Base-by-base conservation (phyloP, 2,797 vertebrate species). In the Diceros bicornis region DNA sequence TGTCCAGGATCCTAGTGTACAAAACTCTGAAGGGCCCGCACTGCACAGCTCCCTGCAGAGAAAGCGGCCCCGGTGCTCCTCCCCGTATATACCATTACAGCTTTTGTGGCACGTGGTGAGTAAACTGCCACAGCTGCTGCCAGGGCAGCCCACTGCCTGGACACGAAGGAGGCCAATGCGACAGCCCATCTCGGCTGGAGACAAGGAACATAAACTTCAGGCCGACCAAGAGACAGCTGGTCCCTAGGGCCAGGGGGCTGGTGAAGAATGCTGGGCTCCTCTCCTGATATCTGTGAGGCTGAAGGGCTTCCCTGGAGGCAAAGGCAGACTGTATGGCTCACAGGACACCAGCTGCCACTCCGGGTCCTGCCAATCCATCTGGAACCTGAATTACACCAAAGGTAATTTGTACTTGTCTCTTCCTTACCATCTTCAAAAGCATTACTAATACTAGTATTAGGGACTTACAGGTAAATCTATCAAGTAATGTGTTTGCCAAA, bases 401-500 rank as follows among this genome's bases (percentile, higher is more conserved):
- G 7, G 37, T 44, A 27, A 72, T 69, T 81, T 81, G 21, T 68
- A 62, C 27, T 85, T 7, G 21, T 57, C 37, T 62, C 25, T 66
- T 86, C 16, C 10, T 69, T 92, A 44, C 10, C 17, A 92, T 20
- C 41, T 84, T 50, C 68, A 94, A 94, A 94, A 79, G 18, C n/a
- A 52, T 52, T 16, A 52, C 37, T 47, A 29, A 50, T 41, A 41
- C 25, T 61, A 74, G 27, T 61, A 82, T 52, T 55, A 32, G 37
- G 74, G 25, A 90, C 32, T 77, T 52, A 74, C 0, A 93, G 23
- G 21, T 41, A 44, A 81, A 64, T 84, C 62, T 61, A 62, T 23
- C 57, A 94, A 89, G 47, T 47, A 72, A 57, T 47, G 8, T 50
- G n/a, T 88, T 59, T 74, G 14, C 25, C 92, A 92, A 89, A 84